Evolutionary conservation across 2,797 vertebrate genomes (phyloP), one percentile per base, ranked within the genome.

Genomic region (Enteromius unitaeniatus): DNA sequence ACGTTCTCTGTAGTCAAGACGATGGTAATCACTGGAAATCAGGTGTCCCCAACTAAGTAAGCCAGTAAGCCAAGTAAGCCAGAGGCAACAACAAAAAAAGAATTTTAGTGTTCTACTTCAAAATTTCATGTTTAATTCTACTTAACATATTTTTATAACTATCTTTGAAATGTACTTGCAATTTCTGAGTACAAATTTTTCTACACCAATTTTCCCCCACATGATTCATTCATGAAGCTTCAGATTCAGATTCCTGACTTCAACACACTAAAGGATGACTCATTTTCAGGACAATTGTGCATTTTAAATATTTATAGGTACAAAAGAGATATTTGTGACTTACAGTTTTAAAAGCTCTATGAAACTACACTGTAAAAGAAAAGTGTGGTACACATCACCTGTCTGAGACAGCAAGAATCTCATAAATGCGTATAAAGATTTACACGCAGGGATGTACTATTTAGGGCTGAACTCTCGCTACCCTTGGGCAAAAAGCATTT

Each of bases 221-320:
- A 26, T 14, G n/a, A 60, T 23, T 60, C 11, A 26, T 60, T 60
- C 11, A 60, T 13, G 4, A 62, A 62, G 70, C 9, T 23, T 51
- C 13, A 10, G 8, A 9, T 10, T 42, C 9, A 6, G 70, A 51
- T 73, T 51, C 28, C 45, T 49, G 70, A 73, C 26, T 31, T 73
- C 23, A 49, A 49, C 15, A 8, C 42, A 51, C 15, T 11, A 34
- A 73, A 51, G 3, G 9, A 51, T 13, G 9, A 31, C 26, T 31
- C 2, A 51, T 75, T 53, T 55, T 37, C 49, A 75, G 28, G 17
- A n/a, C 17, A 34, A 19, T 19, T 47, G 31, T 34, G 17, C 15
- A 45, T 92, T 91, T 89, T 85, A 79, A 90, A 84, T 74, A 55
- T 60, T 78, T 79, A 65, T 81, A 88, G 78, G 10, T 76, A 74